These are phyloP conservation scores for Chrysemys picta DNA, from an alignment of 2,113 vertebrate species.

Conservation along the genomic window DNA sequence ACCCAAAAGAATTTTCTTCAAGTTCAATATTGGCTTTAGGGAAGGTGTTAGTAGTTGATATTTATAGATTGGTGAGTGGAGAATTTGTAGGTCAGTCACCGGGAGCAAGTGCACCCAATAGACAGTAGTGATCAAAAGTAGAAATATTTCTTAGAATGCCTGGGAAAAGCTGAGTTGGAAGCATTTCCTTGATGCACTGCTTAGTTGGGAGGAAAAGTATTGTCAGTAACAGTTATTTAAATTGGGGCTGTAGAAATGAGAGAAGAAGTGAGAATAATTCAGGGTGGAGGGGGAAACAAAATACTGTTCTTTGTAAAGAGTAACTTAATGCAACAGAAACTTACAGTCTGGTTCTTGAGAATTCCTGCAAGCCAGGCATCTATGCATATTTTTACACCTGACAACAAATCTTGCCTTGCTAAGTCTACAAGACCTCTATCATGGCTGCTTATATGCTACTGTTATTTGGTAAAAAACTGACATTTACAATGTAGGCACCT, in stretches of 20 bases:
- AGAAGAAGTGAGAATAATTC: neutral
- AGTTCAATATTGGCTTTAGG: neutral
- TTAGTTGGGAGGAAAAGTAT: neutral
- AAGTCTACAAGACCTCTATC: neutral
- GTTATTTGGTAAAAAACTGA: neutral
- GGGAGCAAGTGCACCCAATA: neutral
- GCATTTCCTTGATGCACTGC: neutral
- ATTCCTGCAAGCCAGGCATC: neutral
- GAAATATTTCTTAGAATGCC: neutral
- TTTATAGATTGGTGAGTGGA: constrained; percentile 50
- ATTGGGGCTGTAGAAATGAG: neutral
- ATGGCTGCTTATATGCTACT: neutral
- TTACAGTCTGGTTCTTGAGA: neutral
- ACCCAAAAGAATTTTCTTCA: constrained; percentile 11
- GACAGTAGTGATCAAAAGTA: neutral
- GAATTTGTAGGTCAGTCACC: constrained; percentile 48
- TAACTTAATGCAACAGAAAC: neutral
- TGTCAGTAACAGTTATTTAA: constrained; percentile 35
- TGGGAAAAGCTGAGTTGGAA: constrained; percentile 2
- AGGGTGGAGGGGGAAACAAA: neutral
- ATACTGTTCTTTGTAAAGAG: neutral
- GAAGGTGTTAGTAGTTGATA: constrained; percentile 12
- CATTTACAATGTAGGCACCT: neutral
- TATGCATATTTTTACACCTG: neutral
- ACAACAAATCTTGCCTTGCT: neutral